Conservation (phyloP, 2,113 vertebrate genomes). For the Pandion haliaetus region DNA sequence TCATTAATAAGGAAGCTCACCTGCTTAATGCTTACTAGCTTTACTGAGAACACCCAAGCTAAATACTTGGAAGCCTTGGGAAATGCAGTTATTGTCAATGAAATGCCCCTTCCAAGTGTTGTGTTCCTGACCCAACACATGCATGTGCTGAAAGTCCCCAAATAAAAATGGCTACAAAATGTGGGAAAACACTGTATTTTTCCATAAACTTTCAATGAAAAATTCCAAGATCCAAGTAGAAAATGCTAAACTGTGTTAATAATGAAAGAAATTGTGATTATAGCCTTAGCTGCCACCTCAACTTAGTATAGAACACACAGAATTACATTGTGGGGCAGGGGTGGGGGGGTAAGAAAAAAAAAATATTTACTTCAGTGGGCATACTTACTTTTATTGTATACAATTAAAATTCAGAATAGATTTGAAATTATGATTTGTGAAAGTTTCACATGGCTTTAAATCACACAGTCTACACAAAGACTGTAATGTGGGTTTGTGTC, state of each 20-base stretch:
- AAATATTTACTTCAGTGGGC: not conserved
- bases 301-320: not conserved
- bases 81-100: not conserved
- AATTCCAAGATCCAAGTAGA: not conserved
- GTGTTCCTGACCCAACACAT: not conserved
- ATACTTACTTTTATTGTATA: not conserved
- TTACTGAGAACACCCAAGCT: not conserved
- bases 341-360: not conserved
- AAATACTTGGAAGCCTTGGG: not conserved
- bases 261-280: not conserved
- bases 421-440: not conserved
- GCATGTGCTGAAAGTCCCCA: not conserved
- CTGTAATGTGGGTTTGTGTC: not conserved
- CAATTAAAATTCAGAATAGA: not conserved
- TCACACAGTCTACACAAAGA: not conserved
- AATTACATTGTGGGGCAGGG: fast-evolving
- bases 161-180: not conserved
- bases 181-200: not conserved
- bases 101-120: not conserved
- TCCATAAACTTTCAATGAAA: not conserved
- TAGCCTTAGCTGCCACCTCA: not conserved
- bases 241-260: not conserved
- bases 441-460: not conserved
- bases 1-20: not conserved
- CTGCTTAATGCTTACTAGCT: not conserved